These are phyloP conservation scores for Phymorhynchus buccinoides DNA, from an alignment of 1,140 invertebrate genomes.

Conservation along the genomic window DNA sequence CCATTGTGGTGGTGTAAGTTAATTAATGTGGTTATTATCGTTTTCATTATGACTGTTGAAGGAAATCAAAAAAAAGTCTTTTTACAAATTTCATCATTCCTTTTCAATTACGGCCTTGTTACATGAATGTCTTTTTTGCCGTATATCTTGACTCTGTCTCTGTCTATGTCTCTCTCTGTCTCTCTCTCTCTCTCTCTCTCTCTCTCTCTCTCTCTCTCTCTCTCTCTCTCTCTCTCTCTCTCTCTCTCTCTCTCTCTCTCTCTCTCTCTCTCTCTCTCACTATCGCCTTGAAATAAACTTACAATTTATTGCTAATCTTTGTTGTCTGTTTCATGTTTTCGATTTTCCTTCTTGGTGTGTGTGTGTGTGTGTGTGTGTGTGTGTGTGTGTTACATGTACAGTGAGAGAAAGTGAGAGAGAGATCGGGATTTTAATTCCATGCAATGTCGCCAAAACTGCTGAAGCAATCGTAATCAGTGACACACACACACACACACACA, in stretches of 20 bases:
- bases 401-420: no score
- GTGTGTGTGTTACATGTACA: no score
- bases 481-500: no score
- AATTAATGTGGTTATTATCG: background rate
- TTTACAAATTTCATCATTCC: conserved; percentile 3
- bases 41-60: conserved; percentile 8
- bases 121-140: conserved; percentile 8
- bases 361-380: background rate
- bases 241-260: conserved; percentile 4
- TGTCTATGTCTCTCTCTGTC: no score
- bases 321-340: no score
- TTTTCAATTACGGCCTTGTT: conserved; percentile 33
- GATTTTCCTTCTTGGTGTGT: background rate
- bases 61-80: background rate
- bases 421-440: no score
- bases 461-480: no score
- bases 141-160: no score
- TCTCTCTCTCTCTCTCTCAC: background rate
- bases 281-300: conserved; percentile 39
- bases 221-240: background rate
- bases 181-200: background rate
- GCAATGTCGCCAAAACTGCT: no score
- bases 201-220: background rate
- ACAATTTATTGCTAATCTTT: conserved; percentile 33
- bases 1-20: background rate